Conservation (phyloP, 2,888 invertebrate species). For the Euzophera pinguis region DNA sequence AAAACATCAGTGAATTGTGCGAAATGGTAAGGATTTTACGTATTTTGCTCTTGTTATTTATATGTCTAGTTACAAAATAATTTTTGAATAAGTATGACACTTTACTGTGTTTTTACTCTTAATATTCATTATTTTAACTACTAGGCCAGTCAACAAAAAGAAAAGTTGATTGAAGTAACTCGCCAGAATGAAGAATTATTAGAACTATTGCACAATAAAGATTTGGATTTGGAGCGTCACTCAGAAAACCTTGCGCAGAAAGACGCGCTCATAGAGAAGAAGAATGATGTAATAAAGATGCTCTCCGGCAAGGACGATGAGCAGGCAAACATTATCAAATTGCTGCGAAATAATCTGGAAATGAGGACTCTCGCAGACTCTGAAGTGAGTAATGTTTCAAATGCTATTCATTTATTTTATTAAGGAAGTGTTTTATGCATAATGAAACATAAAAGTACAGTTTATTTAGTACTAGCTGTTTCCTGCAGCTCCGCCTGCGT, state of each 20-base stretch:
- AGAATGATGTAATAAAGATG: conserved; percentile 47
- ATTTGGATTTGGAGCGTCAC: conserved; percentile 40
- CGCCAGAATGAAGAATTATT: conserved; percentile 45
- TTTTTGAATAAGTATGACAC: too few relatives aligned
- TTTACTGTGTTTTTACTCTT: too few relatives aligned
- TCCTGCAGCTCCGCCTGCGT: too few relatives aligned
- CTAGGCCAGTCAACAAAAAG: conserved; percentile 50
- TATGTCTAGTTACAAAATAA: conserved; percentile 6
- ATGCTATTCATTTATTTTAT: too few relatives aligned
- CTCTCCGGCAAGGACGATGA: conserved; percentile 59
- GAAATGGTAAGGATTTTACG: conserved; percentile 48
- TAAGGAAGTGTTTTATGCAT: too few relatives aligned
- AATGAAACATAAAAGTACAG: too few relatives aligned
- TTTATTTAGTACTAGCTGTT: too few relatives aligned
- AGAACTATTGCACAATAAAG: conserved; percentile 48
- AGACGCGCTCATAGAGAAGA: conserved; percentile 42
- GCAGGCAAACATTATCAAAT: conserved; percentile 54
- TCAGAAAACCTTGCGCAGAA: conserved; percentile 37
- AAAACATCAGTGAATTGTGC: conserved; percentile 49
- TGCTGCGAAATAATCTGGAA: conserved; percentile 54
- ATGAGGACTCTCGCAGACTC: conserved; percentile 48
- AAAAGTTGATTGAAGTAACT: conserved; percentile 43
- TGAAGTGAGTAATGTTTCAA: conserved; percentile 36
- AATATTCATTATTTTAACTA: too few relatives aligned
- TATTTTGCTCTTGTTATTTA: conserved; percentile 8